Conservation (phyloP, 2,888 invertebrate genomes). For the Tetrapedia diversipes region DNA sequence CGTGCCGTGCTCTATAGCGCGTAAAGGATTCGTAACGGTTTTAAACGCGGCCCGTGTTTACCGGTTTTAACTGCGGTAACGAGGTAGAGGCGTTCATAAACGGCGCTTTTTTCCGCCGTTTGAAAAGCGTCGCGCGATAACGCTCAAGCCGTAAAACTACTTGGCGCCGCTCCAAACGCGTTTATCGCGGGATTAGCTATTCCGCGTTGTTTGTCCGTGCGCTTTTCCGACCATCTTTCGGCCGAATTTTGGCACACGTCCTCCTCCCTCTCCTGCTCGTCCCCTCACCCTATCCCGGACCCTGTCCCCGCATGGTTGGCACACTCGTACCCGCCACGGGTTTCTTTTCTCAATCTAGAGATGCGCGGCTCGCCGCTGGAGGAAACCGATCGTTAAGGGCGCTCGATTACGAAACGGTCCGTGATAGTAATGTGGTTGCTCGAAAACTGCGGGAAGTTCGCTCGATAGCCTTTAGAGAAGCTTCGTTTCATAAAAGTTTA, state of each 20-base stretch:
- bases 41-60: constrained; percentile 21
- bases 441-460: background rate
- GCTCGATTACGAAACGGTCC: constrained; percentile 1
- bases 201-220: constrained; percentile 61
- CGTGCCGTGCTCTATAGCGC: background rate
- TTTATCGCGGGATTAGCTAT: constrained; percentile 68
- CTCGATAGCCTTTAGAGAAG: background rate
- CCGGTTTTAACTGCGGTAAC: constrained; percentile 40
- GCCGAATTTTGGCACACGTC: constrained; percentile 64
- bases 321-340: constrained; percentile 5
- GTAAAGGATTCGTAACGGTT: constrained; percentile 13
- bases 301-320: no score
- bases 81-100: constrained; percentile 42
- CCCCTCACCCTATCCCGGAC: no score
- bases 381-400: constrained; percentile 31
- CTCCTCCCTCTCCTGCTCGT: constrained; percentile 33
- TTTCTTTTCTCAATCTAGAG: constrained; percentile 47
- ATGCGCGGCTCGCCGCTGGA: background rate
- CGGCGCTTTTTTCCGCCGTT: constrained; percentile 30
- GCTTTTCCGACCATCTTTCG: constrained; percentile 59
- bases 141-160: constrained; percentile 56
- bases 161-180: constrained; percentile 62
- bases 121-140: constrained; percentile 52
- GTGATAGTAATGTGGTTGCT: background rate
- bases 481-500: background rate